A percentile compares a stretch with the other conserved stretches of the same genome.
Evolutionary conservation across 2,113 vertebrate genomes (phyloP).

Genomic region (Chloropsis hardwickii): DNA sequence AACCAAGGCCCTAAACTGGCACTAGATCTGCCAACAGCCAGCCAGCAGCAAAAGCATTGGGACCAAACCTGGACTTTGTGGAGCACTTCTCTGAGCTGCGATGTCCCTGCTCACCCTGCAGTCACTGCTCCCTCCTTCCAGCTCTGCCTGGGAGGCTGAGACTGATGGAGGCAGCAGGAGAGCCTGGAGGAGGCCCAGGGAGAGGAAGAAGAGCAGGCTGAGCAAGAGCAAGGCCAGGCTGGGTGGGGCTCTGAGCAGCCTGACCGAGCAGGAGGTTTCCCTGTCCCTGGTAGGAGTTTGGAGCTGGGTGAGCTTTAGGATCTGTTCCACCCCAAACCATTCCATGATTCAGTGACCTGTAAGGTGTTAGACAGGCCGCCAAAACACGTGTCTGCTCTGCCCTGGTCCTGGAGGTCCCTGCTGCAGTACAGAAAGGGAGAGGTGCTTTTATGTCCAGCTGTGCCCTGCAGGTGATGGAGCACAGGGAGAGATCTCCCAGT

Average conservation of each 20-base stretch:
- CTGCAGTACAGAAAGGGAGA: neutral
- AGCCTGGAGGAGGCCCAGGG: neutral
- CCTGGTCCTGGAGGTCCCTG: neutral
- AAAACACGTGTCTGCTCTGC: neutral
- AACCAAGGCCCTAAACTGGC: neutral
- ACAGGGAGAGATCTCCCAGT: neutral
- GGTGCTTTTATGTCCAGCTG: neutral
- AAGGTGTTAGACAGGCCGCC: neutral
- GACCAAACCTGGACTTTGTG: neutral
- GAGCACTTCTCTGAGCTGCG: neutral
- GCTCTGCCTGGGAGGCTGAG: neutral
- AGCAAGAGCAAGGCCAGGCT: neutral
- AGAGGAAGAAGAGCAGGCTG: neutral
- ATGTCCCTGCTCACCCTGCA: neutral
- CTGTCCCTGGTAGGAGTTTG: neutral
- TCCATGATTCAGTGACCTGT: neutral
- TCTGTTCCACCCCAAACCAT: neutral
- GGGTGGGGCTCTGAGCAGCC: neutral
- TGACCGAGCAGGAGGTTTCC: neutral
- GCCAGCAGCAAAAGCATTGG: neutral
- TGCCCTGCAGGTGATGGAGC: neutral
- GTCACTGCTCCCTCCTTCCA: neutral
- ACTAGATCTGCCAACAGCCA: neutral
- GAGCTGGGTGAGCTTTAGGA: neutral
- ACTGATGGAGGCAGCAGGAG: neutral